Conservation (phyloP, 1,140 invertebrate species). For the Megathymus violae region DNA sequence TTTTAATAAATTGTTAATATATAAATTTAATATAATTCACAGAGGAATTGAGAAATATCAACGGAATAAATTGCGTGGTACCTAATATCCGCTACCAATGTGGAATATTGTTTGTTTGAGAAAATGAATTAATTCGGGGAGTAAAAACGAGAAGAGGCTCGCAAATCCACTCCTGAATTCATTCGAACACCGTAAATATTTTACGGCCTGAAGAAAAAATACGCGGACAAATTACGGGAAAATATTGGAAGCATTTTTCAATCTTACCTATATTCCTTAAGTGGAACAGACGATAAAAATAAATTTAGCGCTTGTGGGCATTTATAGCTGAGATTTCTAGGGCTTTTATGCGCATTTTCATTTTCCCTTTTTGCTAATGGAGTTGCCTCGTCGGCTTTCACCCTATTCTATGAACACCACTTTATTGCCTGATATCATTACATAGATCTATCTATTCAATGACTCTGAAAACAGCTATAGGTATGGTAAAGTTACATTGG, state of each 20-base stretch:
- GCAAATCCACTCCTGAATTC: slow-evolving; percentile 67
- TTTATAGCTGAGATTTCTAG: slow-evolving; percentile 81
- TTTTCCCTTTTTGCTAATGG: slow-evolving; percentile 33
- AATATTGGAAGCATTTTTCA: slow-evolving; percentile 78
- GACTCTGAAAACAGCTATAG: neutral
- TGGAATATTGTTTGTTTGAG: slow-evolving; percentile 63
- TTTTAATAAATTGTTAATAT: no score
- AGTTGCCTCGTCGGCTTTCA: slow-evolving; percentile 13
- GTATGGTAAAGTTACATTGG: neutral
- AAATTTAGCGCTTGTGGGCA: slow-evolving; percentile 78
- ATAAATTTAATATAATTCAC: neutral
- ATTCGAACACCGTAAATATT: slow-evolving; percentile 78
- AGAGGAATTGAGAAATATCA: neutral
- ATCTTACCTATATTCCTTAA: slow-evolving; percentile 76
- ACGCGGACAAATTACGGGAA: slow-evolving; percentile 69
- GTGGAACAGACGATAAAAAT: slow-evolving; percentile 82
- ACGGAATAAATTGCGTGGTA: slow-evolving; percentile 11
- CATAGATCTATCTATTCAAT: neutral
- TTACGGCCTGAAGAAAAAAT: slow-evolving; percentile 77
- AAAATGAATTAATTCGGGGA: slow-evolving; percentile 73
- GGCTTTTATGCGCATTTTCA: slow-evolving; percentile 49
- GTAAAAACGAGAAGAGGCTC: slow-evolving; percentile 54
- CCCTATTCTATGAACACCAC: neutral
- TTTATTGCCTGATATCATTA: slow-evolving; percentile 8
- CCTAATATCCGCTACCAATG: slow-evolving; percentile 20